Evolutionary conservation across 2,113 vertebrate species (phyloP).

Genomic region (Corythaeola cristata): DNA sequence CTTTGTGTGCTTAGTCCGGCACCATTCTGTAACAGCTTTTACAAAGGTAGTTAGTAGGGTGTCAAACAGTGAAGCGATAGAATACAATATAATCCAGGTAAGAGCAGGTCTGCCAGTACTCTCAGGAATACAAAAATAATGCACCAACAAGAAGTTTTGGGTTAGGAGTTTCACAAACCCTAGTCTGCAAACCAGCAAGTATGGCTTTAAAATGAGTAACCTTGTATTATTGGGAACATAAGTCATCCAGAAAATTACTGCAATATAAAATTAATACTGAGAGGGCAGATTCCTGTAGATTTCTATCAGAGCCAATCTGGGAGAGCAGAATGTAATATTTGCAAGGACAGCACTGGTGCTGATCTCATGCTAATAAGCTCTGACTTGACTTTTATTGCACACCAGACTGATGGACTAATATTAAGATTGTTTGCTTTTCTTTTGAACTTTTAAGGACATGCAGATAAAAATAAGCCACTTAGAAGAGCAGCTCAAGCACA

Average conservation of each 20-base stretch:
- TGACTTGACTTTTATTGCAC: neutral
- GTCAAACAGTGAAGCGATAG: neutral
- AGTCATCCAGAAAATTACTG: neutral
- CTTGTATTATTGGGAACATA: neutral
- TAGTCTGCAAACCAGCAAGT: neutral
- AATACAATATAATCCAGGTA: neutral
- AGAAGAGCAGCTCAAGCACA: neutral
- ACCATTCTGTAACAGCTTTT: neutral
- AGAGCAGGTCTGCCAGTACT: neutral
- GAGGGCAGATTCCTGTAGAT: neutral
- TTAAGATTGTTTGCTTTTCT: neutral
- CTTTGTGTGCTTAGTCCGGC: neutral
- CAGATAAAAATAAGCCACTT: slow-evolving; percentile 3
- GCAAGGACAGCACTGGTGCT: neutral
- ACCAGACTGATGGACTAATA: neutral
- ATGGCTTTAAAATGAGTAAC: neutral
- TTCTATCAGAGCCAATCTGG: neutral
- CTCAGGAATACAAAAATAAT: neutral
- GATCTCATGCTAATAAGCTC: neutral
- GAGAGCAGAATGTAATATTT: neutral
- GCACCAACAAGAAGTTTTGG: neutral
- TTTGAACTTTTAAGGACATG: slow-evolving; percentile 35
- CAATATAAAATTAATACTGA: neutral
- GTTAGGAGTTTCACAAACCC: neutral
- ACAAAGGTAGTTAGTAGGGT: neutral